Base-by-base conservation (phyloP, 2,888 invertebrate genomes). In the Junonia oenone region DNA sequence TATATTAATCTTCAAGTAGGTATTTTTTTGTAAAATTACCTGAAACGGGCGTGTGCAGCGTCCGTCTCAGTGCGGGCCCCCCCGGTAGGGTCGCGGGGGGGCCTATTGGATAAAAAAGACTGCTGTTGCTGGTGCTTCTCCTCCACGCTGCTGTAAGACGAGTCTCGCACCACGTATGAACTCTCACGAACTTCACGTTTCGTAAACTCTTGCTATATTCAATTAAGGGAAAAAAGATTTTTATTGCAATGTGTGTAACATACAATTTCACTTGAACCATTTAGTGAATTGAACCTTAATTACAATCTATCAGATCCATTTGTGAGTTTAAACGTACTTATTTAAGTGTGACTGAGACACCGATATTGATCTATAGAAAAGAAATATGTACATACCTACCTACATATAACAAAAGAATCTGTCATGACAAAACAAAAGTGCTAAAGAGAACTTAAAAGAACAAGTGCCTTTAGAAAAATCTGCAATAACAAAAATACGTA, bases 81-180 rank as follows among this genome's bases (percentile, higher is more conserved):
- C 90, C 90, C 90, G 83, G 69, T 76, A 68, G 89, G 89, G 88
- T 86, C 88, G 78, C 89, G 90, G 88, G 90, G 90, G 88, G 91
- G 91, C 90, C 88, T 90, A 90, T 86, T 91, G 89, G 90, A 90
- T 90, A 90, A 90, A 90, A 90, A 91, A 91, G 90, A 88, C 90
- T 85, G 90, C 70, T 83, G 80, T 56, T 72, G 71, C 58, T 75
- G 72, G 19, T 81, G 73, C 63, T 81, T 85, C 72, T 89, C 89
- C 67, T 90, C 90, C 61, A 83, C 85, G 55, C 86, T 84, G 72
- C 84, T 87, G 74, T 84, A 88, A 19, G 90, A 89, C 22, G 89
- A 86, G 76, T 89, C 89, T 11, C 87, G 83, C 35, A 86, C 85
- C 63, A 90, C 83, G 72, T 87, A 89, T 29, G 88, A 85, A 62